Evolutionary conservation across 2,888 invertebrate species (phyloP), one percentile per base, ranked within the genome.

Genomic region (Antheraea assamensis): DNA sequence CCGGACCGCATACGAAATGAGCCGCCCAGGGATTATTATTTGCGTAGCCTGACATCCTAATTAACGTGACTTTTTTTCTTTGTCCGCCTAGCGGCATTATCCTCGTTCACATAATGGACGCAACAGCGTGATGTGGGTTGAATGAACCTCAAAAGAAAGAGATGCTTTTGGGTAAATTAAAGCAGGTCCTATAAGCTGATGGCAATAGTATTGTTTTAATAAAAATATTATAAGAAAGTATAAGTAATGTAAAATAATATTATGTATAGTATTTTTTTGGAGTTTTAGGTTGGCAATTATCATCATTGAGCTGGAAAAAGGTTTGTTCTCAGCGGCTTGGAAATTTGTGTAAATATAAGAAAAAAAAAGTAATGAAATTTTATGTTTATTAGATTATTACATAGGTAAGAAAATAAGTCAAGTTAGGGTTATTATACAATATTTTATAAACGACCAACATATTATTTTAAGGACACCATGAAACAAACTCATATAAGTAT

Each of bases 31-130:
- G 89, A 90, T 92, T 91, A 92, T 91, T 93, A 92, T 92, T 92
- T 92, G 90, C 91, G 86, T 85, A 88, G 88, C 88, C 88, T 88
- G 92, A 92, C 92, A 89, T 91, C 90, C 91, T 92, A 92, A 93
- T 92, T 92, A 92, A 89, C 88, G 90, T 86, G 90, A 87, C 86
- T 90, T 89, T 90, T 88, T 88, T 90, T 88, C 88, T 89, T 88
- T 87, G 87, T 88, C 85, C 82, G 78, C 78, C 78, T 81, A 82
- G 84, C 81, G 78, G 84, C 86, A 86, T 87, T 85, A 85, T 88
- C 83, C 79, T 85, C 85, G 82, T 83, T 81, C 82, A 79, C 80
- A 87, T 86, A 90, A 89, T 89, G 64, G 70, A 73, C 42, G 55
- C 35, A 55, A 55, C 71, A 55, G 24, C 27, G 64, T 68, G 70